Base-by-base conservation (phyloP, 2,888 invertebrate species). In the Pharmacophagus antenor region DNA sequence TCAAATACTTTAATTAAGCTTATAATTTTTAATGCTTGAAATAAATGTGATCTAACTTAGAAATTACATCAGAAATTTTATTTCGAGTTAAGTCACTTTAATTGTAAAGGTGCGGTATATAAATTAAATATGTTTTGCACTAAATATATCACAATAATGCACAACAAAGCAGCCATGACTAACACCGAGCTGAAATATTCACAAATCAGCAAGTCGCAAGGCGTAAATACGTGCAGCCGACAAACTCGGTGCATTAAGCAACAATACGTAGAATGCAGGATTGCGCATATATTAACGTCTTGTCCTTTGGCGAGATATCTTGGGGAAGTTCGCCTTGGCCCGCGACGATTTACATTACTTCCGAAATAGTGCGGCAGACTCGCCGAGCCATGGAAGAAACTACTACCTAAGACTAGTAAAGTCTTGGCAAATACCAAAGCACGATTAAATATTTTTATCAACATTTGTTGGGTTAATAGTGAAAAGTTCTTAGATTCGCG, bases 281-380 rank as follows among this genome's bases (percentile, higher is more conserved):
- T 85, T 84, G 84, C 77, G 82, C 85, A 89, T 89, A 88, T 82
- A 89, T 89, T 89, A 89, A 78, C 87, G 85, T 88, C 87, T 87
- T 85, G 88, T 89, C 89, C 88, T 86, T 85, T 84, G 81, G 85
- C 81, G 76, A 85, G 86, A 83, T 86, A 84, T 87, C 85, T 84
- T 77, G 74, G 74, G n/a, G 74, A 87, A 89, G 80, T 88, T 88
- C 70, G 81, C 74, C 81, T 78, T 78, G 74, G 78, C 77, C 71
- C 71, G 75, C 78, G 79, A 81, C 86, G 84, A 89, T 88, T 89
- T 89, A 88, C 88, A 88, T 85, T 84, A 78, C 88, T 87, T 85
- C 82, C 85, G 83, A 87, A 88, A 88, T 79, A 79, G 75, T 76
- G 72, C 76, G 80, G 78, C 74, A 31, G 72, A 74, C 75, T 81